Evolutionary conservation across 2,113 vertebrate species (phyloP).

Genomic region (Pachyramphus minor): DNA sequence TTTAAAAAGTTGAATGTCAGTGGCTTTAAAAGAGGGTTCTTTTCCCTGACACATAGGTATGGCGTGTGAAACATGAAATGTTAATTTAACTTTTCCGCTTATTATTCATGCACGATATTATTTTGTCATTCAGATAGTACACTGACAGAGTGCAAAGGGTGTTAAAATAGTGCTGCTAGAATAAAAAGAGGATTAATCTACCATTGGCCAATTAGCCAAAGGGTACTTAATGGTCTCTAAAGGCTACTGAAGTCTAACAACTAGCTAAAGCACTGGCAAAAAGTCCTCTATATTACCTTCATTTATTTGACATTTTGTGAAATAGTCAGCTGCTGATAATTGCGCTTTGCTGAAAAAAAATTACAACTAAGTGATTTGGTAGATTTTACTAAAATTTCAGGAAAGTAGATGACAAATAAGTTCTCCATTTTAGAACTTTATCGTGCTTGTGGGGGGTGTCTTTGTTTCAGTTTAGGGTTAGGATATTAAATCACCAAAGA

Average conservation of each 20-base stretch:
- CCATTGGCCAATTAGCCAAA: slow-evolving; percentile 83
- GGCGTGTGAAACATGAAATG: slow-evolving; percentile 80
- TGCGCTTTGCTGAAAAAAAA: slow-evolving; percentile 58
- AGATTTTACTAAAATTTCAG: slow-evolving; percentile 30
- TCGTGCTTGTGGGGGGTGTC: not conserved
- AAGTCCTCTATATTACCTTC: slow-evolving; percentile 79
- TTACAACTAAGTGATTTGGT: slow-evolving; percentile 27
- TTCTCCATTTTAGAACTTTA: slow-evolving; percentile 9
- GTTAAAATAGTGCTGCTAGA: slow-evolving; percentile 79
- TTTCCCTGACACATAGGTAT: slow-evolving; percentile 73
- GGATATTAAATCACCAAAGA: not conserved
- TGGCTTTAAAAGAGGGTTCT: slow-evolving; percentile 79
- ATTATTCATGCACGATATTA: slow-evolving; percentile 85
- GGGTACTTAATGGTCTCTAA: slow-evolving; percentile 82
- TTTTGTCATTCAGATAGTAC: slow-evolving; percentile 81
- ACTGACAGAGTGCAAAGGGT: slow-evolving; percentile 79
- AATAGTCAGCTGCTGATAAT: slow-evolving; percentile 63
- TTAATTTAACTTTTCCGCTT: slow-evolving; percentile 84
- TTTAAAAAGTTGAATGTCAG: slow-evolving; percentile 78
- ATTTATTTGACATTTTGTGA: slow-evolving; percentile 75
- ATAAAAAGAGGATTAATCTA: slow-evolving; percentile 82
- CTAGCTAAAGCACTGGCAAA: slow-evolving; percentile 72
- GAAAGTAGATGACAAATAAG: not conserved
- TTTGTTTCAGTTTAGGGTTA: not conserved
- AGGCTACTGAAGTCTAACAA: slow-evolving; percentile 82